These are phyloP conservation scores for Catamblyrhynchus diadema DNA, from an alignment of 2,797 vertebrate species.

Conservation along the genomic window DNA sequence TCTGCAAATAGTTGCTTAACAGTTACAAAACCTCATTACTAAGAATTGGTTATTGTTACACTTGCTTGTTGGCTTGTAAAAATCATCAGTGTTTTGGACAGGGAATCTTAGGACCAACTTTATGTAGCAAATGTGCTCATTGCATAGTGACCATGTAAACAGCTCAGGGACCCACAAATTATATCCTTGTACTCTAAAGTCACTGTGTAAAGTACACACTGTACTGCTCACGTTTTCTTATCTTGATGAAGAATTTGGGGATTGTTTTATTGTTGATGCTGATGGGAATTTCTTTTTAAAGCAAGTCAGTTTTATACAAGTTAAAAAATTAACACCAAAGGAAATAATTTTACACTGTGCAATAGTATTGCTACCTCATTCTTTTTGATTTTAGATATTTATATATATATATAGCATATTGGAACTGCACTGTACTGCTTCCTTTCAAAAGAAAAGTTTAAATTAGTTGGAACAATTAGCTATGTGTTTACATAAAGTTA, in stretches of 20 bases:
- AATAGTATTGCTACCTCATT: conserved; percentile 57
- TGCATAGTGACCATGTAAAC: conserved; percentile 79
- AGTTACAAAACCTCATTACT: conserved; percentile 70
- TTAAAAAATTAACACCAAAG: conserved; percentile 50
- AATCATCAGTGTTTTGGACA: conserved; percentile 50
- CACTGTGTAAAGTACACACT: neutral
- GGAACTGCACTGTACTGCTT: conserved; percentile 56
- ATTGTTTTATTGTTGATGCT: conserved; percentile 24
- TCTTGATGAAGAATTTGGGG: conserved; percentile 8
- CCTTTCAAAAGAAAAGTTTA: conserved; percentile 50
- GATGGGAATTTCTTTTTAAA: conserved; percentile 1
- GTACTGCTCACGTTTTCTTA: conserved; percentile 10
- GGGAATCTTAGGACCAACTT: conserved; percentile 47
- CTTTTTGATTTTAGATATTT: neutral
- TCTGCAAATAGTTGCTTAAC: conserved; percentile 72
- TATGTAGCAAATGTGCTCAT: conserved; percentile 58
- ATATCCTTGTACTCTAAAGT: conserved; percentile 29
- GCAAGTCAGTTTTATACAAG: conserved; percentile 22
- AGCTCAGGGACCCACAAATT: conserved; percentile 52
- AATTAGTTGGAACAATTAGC: conserved; percentile 67
- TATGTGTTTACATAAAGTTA: conserved; percentile 76
- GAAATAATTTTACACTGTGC: conserved; percentile 49
- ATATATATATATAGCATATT: conserved; percentile 9
- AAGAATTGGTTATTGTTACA: conserved; percentile 54
- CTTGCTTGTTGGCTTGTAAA: conserved; percentile 60